Evolutionary conservation across 2,797 vertebrate species (phyloP), one percentile per base, ranked within the genome.

Genomic region (Mallotus villosus): DNA sequence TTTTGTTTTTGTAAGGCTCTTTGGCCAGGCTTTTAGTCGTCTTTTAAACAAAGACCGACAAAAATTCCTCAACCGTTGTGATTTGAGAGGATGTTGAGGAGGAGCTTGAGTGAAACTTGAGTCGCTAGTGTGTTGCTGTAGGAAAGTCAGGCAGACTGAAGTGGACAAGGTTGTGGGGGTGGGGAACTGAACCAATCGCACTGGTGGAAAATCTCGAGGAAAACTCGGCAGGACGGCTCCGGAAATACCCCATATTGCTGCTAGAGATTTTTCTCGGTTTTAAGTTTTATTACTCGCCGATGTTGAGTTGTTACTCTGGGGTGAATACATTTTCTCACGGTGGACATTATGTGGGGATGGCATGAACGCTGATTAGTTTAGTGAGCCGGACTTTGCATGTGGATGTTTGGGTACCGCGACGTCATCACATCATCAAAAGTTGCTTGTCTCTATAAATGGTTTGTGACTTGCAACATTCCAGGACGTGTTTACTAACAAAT

Each of bases 81-180:
- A 79, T 86, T 75, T 67, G 83, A 87, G 84, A 91, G 90, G 90
- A 92, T 88, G 93, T 89, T 88, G 84, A 93, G 93, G 93, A 91
- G 93, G 93, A 92, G 93, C 90, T 87, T 86, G 76, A 46, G 76
- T 92, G 93, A 93, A 93, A 93, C 82, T 51, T 83, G 93, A 94
- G 87, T 88, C 90, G 62, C 75, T 78, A 84, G 75, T 85, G 77
- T 85, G 86, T 78, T 69, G 79, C 46, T 74, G 72, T 58, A 72
- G 77, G 79, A 80, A 80, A 87, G 88, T 86, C 83, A 77, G 77
- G 73, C 79, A 53, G 75, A 70, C 72, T 77, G 82, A 84, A 87
- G 86, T 85, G 89, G 75, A 73, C 60, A 21, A 62, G 73, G 84
- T 80, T 78, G 17, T 80, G 81, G 64, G 77, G 85, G 78, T 75